Conservation (phyloP, 1,140 invertebrate genomes). For the Drosophila obscura region DNA sequence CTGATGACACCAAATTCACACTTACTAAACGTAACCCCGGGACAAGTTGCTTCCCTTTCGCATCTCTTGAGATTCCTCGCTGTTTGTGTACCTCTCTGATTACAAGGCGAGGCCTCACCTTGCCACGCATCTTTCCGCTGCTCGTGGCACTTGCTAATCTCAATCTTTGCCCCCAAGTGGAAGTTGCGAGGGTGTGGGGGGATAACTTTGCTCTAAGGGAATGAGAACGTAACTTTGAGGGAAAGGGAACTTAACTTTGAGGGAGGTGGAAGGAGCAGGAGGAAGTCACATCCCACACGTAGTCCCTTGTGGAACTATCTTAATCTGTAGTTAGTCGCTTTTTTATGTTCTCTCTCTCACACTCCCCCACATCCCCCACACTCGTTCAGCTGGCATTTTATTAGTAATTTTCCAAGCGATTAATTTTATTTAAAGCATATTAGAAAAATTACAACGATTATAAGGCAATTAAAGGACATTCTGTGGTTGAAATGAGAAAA, state of each 20-base stretch:
- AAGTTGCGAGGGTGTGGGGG: background rate
- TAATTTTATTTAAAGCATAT: conserved; percentile 55
- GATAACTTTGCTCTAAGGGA: conserved; percentile 25
- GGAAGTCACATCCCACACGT: conserved; percentile 30
- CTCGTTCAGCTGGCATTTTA: conserved; percentile 27
- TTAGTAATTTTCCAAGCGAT: conserved; percentile 73
- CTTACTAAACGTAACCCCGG: conserved; percentile 57
- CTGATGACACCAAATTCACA: conserved; percentile 63
- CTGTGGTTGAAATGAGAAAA: background rate
- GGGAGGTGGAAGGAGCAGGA: background rate
- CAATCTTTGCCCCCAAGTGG: conserved; percentile 29
- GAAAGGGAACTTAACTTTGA: background rate
- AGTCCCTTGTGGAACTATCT: conserved; percentile 42
- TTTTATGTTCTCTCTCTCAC: conserved; percentile 41
- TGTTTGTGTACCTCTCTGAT: conserved; percentile 19
- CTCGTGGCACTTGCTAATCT: conserved; percentile 31
- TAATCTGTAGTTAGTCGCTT: conserved; percentile 50
- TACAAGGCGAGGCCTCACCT: conserved; percentile 37
- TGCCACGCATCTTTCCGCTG: conserved; percentile 16
- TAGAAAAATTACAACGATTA: background rate
- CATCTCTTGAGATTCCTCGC: background rate
- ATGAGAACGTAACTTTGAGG: background rate
- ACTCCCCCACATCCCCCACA: background rate
- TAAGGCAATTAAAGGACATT: background rate
- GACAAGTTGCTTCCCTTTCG: conserved; percentile 16